Evolutionary conservation across 2,797 vertebrate species (phyloP).

Genomic region (Phalloptychus januarius): DNA sequence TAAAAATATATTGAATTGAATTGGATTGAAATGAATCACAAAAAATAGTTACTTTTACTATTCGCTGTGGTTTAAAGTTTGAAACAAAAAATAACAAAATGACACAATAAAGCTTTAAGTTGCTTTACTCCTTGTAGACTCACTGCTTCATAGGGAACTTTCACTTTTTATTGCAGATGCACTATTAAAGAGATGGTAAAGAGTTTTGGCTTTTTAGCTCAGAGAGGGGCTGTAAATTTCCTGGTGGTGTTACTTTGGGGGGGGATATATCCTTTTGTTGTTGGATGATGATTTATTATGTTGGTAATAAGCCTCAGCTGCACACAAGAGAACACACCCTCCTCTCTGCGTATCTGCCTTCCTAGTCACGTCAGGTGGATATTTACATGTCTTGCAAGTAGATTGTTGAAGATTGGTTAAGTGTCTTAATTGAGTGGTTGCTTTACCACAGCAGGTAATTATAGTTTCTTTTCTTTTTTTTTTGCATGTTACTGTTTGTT

Average conservation of each 20-base stretch:
- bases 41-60: neutral
- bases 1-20: neutral
- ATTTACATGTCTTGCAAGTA: conserved; percentile 9
- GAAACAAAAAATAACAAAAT: neutral
- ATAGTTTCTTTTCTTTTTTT: neutral
- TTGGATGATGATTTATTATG: conserved; percentile 49
- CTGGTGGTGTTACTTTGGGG: conserved; percentile 43
- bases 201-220: conserved; percentile 59
- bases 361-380: conserved; percentile 21
- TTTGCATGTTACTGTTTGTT: neutral
- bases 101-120: conserved; percentile 13
- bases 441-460: neutral
- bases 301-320: conserved; percentile 43
- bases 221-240: conserved; percentile 62
- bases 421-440: neutral
- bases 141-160: conserved; percentile 1
- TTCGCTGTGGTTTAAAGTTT: neutral
- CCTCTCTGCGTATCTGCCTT: neutral
- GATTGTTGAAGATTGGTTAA: neutral
- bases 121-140: conserved; percentile 21
- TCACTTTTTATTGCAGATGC: conserved; percentile 41
- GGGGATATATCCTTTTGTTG: conserved; percentile 48
- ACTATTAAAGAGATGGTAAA: conserved; percentile 48
- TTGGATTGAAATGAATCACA: neutral
- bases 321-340: conserved; percentile 46